phyloP scores from a whole-genome alignment of 1,140 invertebrate species.

The Ooceraea biroi region DNA sequence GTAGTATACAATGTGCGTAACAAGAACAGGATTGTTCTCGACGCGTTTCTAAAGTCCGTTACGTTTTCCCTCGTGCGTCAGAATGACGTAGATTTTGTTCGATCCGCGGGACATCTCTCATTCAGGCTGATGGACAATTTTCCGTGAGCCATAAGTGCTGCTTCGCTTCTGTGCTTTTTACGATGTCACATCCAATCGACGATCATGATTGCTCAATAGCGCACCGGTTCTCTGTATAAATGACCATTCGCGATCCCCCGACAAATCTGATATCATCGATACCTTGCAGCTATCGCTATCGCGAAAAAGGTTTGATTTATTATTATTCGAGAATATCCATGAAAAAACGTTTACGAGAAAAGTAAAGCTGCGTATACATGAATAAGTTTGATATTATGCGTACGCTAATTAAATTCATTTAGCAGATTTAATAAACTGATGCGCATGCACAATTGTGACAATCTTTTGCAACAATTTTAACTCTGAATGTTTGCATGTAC shows the following conservation, averaged over 20 bases:
- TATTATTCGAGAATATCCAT: background rate
- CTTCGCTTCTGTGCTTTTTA: constrained; percentile 72
- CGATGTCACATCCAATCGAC: constrained; percentile 71
- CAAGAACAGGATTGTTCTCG: background rate
- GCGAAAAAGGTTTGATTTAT: constrained; percentile 57
- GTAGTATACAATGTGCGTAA: constrained; percentile 4
- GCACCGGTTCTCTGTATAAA: constrained; percentile 46
- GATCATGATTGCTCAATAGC: constrained; percentile 61
- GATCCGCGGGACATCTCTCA: constrained; percentile 55
- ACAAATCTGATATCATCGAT: constrained; percentile 61
- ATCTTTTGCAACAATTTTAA: too few species aligned
- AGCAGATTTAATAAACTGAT: too few species aligned
- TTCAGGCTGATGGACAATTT: constrained; percentile 69
- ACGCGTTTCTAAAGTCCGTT: constrained; percentile 53
- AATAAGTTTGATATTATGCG: background rate
- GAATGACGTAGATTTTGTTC: constrained; percentile 56
- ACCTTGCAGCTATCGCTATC: constrained; percentile 52
- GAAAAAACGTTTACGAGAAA: background rate
- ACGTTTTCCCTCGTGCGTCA: constrained; percentile 38
- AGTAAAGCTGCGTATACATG: too few species aligned
- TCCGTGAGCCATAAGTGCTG: constrained; percentile 58
- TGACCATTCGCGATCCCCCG: constrained; percentile 37
- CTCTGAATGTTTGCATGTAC: too few species aligned
- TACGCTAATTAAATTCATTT: too few species aligned
- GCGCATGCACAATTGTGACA: too few species aligned